These are phyloP conservation scores for Melanaphis sacchari DNA, from an alignment of 1,140 invertebrate species.

Conservation along the genomic window DNA sequence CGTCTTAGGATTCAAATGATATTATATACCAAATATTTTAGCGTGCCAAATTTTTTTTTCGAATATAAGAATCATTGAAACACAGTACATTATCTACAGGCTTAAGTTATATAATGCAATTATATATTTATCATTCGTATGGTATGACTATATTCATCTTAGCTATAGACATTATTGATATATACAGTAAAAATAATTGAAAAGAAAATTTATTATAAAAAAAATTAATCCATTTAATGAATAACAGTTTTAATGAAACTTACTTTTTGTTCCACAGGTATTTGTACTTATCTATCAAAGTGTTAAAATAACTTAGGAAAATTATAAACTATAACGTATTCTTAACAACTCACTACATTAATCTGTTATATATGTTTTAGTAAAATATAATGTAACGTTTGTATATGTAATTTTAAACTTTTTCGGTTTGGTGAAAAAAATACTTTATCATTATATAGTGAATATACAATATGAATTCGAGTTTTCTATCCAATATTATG, in stretches of 20 bases:
- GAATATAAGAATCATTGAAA: neutral
- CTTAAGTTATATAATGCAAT: neutral
- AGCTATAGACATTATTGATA: neutral
- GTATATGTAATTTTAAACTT: too few species aligned
- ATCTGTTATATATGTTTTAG: neutral
- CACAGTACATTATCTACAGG: conserved; percentile 36
- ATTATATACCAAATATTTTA: neutral
- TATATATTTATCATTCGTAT: neutral
- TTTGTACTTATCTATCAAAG: neutral
- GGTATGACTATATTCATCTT: neutral
- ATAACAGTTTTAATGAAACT: neutral
- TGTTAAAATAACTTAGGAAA: neutral
- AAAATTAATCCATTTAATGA: neutral
- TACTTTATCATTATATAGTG: neutral
- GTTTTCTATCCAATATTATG: neutral
- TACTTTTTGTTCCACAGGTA: neutral
- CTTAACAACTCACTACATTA: neutral
- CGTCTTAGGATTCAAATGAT: neutral
- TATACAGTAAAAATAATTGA: neutral
- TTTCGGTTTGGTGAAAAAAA: neutral
- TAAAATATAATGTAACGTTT: neutral
- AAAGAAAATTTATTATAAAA: neutral
- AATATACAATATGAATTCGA: neutral
- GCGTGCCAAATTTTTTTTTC: neutral
- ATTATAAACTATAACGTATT: neutral